Conservation (phyloP, 2,113 vertebrate species). For the Myodes glareolus region DNA sequence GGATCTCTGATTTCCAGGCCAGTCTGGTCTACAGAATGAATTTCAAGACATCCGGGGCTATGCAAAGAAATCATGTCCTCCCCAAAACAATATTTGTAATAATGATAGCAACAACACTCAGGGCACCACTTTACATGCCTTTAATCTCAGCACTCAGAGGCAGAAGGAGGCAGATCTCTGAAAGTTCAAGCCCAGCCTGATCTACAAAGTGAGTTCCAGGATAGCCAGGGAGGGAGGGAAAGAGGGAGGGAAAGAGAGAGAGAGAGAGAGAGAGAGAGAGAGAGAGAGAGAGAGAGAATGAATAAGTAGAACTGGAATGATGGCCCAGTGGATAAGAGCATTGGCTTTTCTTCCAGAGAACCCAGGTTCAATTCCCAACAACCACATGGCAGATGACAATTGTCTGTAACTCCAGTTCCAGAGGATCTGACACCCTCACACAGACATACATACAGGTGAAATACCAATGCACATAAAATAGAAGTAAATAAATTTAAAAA, state of each 20-base stretch:
- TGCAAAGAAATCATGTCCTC: background rate
- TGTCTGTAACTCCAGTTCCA: background rate
- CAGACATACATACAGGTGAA: background rate
- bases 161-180: background rate
- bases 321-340: background rate
- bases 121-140: background rate
- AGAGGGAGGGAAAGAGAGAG: no score
- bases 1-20: background rate
- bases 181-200: background rate
- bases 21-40: background rate
- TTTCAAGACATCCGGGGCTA: background rate
- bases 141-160: background rate
- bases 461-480: background rate
- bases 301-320: background rate
- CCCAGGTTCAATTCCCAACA: background rate
- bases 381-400: background rate
- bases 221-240: background rate
- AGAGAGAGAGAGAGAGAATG: no score
- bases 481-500: background rate
- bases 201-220: background rate
- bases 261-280: fast-evolving
- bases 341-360: background rate
- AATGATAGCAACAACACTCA: background rate
- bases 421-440: background rate
- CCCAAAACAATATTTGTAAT: no score